Evolutionary conservation across 2,113 vertebrate genomes (phyloP).

Genomic region (Taurulus bubalis): DNA sequence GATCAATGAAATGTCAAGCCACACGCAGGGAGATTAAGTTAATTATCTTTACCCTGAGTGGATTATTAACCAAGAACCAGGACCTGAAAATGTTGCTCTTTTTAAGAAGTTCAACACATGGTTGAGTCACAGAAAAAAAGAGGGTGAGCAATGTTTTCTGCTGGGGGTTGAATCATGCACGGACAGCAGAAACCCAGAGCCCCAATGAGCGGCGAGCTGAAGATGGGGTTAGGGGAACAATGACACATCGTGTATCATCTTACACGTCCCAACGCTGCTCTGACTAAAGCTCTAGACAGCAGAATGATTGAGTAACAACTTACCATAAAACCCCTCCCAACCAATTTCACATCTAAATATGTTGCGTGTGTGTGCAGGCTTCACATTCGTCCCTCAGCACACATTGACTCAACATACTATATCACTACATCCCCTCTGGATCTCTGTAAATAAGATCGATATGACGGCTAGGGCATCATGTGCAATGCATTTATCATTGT

Average conservation of each 20-base stretch:
- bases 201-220: slow-evolving; percentile 47
- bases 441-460: slow-evolving; percentile 71
- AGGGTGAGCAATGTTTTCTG: slow-evolving; percentile 69
- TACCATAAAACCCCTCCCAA: slow-evolving; percentile 79
- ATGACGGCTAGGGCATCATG: slow-evolving; percentile 49
- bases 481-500: slow-evolving; percentile 70
- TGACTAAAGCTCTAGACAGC: slow-evolving; percentile 68
- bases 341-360: slow-evolving; percentile 61
- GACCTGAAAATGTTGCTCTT: slow-evolving; percentile 34
- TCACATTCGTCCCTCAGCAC: slow-evolving; percentile 55
- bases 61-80: slow-evolving; percentile 60
- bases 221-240: slow-evolving; percentile 71
- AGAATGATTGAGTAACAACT: slow-evolving; percentile 78
- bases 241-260: slow-evolving; percentile 81
- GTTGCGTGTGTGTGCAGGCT: slow-evolving; percentile 34
- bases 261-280: slow-evolving; percentile 67
- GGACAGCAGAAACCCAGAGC: slow-evolving; percentile 64
- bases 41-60: slow-evolving; percentile 53
- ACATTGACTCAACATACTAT: slow-evolving; percentile 57
- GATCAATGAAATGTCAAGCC: slow-evolving; percentile 62
- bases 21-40: slow-evolving; percentile 54
- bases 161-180: slow-evolving; percentile 68
- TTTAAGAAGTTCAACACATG: slow-evolving; percentile 10
- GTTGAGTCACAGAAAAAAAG: slow-evolving; percentile 65
- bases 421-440: slow-evolving; percentile 63